Evolutionary conservation across 2,113 vertebrate species (phyloP), one percentile per base, ranked within the genome.

Genomic region (Lepus europaeus): DNA sequence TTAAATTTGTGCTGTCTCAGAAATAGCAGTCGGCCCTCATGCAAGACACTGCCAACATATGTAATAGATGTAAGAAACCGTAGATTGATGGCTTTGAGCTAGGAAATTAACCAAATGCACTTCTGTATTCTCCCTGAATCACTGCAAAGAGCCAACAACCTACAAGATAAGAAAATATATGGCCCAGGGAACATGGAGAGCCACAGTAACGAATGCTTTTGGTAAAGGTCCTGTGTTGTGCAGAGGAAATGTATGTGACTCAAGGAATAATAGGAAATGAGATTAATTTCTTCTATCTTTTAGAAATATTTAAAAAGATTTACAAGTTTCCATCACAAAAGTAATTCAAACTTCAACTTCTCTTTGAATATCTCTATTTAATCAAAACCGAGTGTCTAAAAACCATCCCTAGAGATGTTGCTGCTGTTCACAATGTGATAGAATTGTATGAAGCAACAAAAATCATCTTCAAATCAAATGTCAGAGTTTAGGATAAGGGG

Each of bases 1-100:
- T 96, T 95, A 92, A 95, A 97, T 94, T 85, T 94, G 33, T 74
- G 27, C 93, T 83, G 13, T 93, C 80, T 93, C 94, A 96, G 89
- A 91, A 93, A 81, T 66, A 87, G 80, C 23, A 80, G 33, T 85
- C 81, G 77, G 70, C 63, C 74, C 91, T 95, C 66, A 80, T 87
- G 91, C 93, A 91, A 96, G 68, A 39, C 39, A 78, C 53, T 94
- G 69, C 64, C 82, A 81, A 70, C 45, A 23, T 89, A 63, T 36
- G 45, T 94, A 90, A 84, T 82, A 33, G 39, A 91, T 76, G 64
- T 91, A 81, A 93, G 73, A 92, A 81, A 79, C 45, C 93, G 69
- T 64, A 84, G 77, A 93, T 49, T 76, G 84, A 94, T 91, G 69
- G 51, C 91, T 97, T n/a, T 74, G 83, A 96, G 91, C 51, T 85